A percentile compares a stretch with the other conserved stretches of the same genome.
Conservation (phyloP, 2,888 invertebrate genomes). For the Ornithoptera priamus region DNA sequence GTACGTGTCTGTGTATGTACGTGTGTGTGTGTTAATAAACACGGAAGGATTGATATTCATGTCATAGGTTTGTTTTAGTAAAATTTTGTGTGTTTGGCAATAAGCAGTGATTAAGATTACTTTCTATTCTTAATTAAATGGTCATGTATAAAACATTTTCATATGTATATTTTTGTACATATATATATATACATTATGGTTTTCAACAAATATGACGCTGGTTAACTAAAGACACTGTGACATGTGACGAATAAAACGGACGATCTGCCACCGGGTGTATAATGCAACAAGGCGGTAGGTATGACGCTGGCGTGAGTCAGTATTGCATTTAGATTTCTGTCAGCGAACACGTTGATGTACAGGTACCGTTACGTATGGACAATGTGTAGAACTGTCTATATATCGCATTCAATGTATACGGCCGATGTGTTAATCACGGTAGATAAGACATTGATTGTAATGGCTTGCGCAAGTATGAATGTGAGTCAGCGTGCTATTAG, state of each 20-base stretch:
- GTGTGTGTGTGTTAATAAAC: no score
- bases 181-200: no score
- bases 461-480: conserved; percentile 48
- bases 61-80: no score
- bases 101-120: no score
- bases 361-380: conserved; percentile 9
- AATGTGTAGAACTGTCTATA: background rate
- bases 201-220: no score
- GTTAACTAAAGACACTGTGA: background rate
- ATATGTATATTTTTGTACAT: no score
- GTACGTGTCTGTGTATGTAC: no score
- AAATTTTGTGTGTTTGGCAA: no score
- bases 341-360: conserved; percentile 3
- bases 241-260: conserved; percentile 12
- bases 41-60: no score
- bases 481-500: conserved; percentile 47
- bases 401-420: conserved; percentile 34
- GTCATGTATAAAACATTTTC: no score
- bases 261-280: conserved; percentile 16
- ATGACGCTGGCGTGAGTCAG: conserved; percentile 20
- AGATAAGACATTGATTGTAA: conserved; percentile 34
- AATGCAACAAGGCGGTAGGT: conserved; percentile 12
- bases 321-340: background rate
- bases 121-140: no score
- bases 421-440: conserved; percentile 24